A percentile compares a stretch with the other conserved stretches of the same genome.
phyloP scores from a whole-genome alignment of 2,113 vertebrate genomes.

The Connochaetes taurinus region DNA sequence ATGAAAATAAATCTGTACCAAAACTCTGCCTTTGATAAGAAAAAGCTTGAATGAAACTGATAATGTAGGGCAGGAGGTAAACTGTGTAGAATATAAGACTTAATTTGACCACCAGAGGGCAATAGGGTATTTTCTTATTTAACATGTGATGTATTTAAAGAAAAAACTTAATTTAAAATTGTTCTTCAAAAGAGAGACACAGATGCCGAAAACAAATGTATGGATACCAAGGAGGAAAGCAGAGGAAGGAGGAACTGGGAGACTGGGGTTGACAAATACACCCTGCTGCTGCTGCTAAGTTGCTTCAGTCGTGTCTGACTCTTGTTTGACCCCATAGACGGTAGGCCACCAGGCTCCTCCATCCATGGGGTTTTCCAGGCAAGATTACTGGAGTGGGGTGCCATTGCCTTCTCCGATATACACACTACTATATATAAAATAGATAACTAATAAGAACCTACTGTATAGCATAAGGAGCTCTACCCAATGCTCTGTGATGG shows the following conservation, averaged over 20 bases:
- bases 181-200: neutral
- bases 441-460: neutral
- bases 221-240: neutral
- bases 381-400: too few species aligned
- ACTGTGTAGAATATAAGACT: neutral
- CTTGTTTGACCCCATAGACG: too few species aligned
- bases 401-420: neutral
- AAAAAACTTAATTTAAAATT: constrained; percentile 9
- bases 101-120: constrained; percentile 59
- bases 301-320: too few species aligned
- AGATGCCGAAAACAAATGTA: neutral
- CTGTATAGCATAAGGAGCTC: neutral
- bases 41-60: neutral
- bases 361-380: too few species aligned
- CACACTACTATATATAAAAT: neutral
- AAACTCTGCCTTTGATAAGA: neutral
- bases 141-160: neutral
- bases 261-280: neutral
- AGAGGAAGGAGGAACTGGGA: neutral
- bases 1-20: neutral
- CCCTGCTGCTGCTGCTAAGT: neutral
- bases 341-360: too few species aligned
- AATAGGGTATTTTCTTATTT: constrained; percentile 32
- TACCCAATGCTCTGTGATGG: neutral
- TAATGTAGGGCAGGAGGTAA: accelerated